These are phyloP conservation scores for Agrotis clavis DNA, from an alignment of 2,888 invertebrate species.

Conservation along the genomic window DNA sequence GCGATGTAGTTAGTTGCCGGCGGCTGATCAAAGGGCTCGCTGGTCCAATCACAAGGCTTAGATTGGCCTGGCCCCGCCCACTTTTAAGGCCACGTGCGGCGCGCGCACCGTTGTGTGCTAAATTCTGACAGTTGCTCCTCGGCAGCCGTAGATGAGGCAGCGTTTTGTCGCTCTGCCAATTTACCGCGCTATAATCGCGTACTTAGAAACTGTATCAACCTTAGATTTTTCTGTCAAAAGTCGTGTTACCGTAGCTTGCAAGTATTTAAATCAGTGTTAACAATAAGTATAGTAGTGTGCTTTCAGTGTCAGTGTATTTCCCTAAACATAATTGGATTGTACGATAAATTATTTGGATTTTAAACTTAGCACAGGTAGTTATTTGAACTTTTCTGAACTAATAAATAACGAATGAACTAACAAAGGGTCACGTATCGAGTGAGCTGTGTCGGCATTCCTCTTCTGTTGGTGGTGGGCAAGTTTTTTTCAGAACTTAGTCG, in stretches of 20 bases:
- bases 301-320: constrained; percentile 66
- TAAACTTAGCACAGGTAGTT: constrained; percentile 66
- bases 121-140: constrained; percentile 82
- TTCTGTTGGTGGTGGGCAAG: constrained; percentile 79
- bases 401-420: constrained; percentile 62
- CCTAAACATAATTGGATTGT: constrained; percentile 69
- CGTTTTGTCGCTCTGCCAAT: constrained; percentile 54
- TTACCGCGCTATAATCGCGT: constrained; percentile 72
- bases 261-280: constrained; percentile 37
- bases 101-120: constrained; percentile 83
- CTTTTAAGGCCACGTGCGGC: constrained; percentile 87
- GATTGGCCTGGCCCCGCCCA: constrained; percentile 79
- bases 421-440: constrained; percentile 61
- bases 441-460: constrained; percentile 72
- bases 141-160: constrained; percentile 67
- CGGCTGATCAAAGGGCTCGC: constrained; percentile 87
- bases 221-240: constrained; percentile 25
- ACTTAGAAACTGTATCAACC: constrained; percentile 71
- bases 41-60: constrained; percentile 78
- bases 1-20: constrained; percentile 90
- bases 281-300: constrained; percentile 45
- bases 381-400: constrained; percentile 68
- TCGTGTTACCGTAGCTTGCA: constrained; percentile 27
- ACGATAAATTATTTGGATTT: constrained; percentile 66
- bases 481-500: constrained; percentile 78